Percentiles rank a stretch among this genome's conserved stretches.
Conservation (phyloP, 2,113 vertebrate species). For the Pontoporia blainvillei region DNA sequence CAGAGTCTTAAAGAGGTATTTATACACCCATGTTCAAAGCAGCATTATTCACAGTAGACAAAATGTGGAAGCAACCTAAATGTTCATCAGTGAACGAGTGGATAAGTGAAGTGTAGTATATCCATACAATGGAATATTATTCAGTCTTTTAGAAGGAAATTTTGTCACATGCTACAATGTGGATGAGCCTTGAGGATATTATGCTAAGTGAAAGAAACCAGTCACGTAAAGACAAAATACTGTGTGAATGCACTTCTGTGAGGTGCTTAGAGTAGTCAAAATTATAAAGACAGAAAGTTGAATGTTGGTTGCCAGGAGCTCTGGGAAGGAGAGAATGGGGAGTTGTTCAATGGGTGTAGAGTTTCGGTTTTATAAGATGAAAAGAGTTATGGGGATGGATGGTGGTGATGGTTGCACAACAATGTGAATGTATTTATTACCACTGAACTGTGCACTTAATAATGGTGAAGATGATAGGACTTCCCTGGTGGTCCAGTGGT, state of each 20-base stretch:
- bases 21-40: not conserved
- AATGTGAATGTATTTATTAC: too few relatives aligned
- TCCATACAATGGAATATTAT: not conserved
- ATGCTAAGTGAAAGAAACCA: not conserved
- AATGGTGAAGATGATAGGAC: not conserved
- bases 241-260: too few relatives aligned
- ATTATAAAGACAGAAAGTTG: not conserved
- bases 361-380: not conserved
- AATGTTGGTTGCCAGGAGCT: not conserved
- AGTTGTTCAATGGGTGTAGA: not conserved
- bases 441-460: too few relatives aligned
- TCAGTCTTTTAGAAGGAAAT: not conserved
- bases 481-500: not conserved
- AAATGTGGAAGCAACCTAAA: not conserved
- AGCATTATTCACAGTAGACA: not conserved
- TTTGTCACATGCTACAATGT: not conserved
- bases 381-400: not conserved
- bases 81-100: not conserved
- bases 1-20: not conserved
- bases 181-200: not conserved
- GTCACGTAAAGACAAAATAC: too few relatives aligned
- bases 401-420: too few relatives aligned
- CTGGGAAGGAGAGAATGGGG: not conserved
- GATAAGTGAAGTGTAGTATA: not conserved
- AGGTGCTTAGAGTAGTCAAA: not conserved